A percentile compares a stretch with the other conserved stretches of the same genome.
Conservation (phyloP, 2,888 invertebrate genomes). For the Drosophila kambysellisi region DNA sequence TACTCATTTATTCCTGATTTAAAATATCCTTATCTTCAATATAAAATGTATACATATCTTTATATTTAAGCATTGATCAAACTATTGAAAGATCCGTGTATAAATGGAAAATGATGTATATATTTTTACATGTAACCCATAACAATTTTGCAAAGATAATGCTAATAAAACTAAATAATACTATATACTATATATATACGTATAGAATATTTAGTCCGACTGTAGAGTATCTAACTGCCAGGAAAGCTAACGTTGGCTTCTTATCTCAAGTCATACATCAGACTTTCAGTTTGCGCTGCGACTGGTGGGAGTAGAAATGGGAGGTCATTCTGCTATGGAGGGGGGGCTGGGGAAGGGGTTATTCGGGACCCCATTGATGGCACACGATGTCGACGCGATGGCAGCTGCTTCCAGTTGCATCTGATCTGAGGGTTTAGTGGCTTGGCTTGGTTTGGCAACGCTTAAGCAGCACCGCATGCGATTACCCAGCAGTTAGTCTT, state of each 20-base stretch:
- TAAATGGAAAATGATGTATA: not conserved
- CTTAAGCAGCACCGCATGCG: constrained; percentile 76
- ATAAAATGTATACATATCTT: not conserved
- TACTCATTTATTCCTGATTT: not conserved
- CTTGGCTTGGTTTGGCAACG: constrained; percentile 58
- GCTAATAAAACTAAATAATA: not conserved
- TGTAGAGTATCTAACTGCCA: constrained; percentile 42
- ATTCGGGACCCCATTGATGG: constrained; percentile 67
- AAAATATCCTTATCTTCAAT: not conserved
- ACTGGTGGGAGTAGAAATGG: constrained; percentile 19
- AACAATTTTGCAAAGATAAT: too few species aligned
- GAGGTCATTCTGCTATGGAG: constrained; percentile 20
- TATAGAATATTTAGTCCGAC: too few species aligned
- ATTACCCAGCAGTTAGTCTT: constrained; percentile 79
- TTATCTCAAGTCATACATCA: constrained; percentile 73
- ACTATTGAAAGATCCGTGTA: not conserved
- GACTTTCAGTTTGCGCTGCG: constrained; percentile 40
- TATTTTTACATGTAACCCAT: not conserved
- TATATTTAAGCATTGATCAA: not conserved
- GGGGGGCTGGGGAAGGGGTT: not conserved
- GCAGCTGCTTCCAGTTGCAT: constrained; percentile 41
- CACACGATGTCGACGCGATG: constrained; percentile 57
- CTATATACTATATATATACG: not conserved
- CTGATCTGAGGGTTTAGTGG: constrained; percentile 32
- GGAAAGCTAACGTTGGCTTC: constrained; percentile 40